Percentiles rank a stretch among this genome's conserved stretches.
Evolutionary conservation across 2,888 invertebrate species (phyloP).

Genomic region (Cheilosia grossa): DNA sequence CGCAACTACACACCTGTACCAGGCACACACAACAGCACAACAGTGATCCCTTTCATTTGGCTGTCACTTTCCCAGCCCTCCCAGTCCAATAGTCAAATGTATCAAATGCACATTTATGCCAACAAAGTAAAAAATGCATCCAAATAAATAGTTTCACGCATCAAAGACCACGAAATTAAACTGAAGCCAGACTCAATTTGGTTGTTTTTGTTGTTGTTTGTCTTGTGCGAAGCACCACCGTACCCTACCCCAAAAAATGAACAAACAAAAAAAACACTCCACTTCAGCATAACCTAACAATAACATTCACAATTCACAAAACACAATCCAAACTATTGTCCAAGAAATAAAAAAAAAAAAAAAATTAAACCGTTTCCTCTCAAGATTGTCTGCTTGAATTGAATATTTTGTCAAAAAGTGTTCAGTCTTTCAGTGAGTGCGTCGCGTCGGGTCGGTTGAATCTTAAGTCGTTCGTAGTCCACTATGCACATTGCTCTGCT

Average conservation of each 20-base stretch:
- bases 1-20: conserved; percentile 51
- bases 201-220: conserved; percentile 11
- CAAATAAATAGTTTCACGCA: conserved; percentile 70
- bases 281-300: conserved; percentile 30
- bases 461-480: conserved; percentile 12
- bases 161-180: conserved; percentile 64
- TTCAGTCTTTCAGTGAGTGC: conserved; percentile 68
- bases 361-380: conserved; percentile 10
- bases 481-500: conserved; percentile 35
- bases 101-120: conserved; percentile 44
- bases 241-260: conserved; percentile 39
- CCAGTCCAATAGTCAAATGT: conserved; percentile 24
- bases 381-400: conserved; percentile 45
- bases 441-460: conserved; percentile 30
- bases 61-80: conserved; percentile 59
- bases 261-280: conserved; percentile 11
- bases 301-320: conserved; percentile 33
- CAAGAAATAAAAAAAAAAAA: conserved; percentile 36
- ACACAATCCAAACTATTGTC: conserved; percentile 71
- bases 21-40: conserved; percentile 25
- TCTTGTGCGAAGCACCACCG: background rate
- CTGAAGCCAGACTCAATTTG: conserved; percentile 44
- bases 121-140: conserved; percentile 39
- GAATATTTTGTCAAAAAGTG: conserved; percentile 54
- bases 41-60: conserved; percentile 59